Evolutionary conservation across 1,140 invertebrate genomes (phyloP).

Genomic region (Pachypeltis micranthus): DNA sequence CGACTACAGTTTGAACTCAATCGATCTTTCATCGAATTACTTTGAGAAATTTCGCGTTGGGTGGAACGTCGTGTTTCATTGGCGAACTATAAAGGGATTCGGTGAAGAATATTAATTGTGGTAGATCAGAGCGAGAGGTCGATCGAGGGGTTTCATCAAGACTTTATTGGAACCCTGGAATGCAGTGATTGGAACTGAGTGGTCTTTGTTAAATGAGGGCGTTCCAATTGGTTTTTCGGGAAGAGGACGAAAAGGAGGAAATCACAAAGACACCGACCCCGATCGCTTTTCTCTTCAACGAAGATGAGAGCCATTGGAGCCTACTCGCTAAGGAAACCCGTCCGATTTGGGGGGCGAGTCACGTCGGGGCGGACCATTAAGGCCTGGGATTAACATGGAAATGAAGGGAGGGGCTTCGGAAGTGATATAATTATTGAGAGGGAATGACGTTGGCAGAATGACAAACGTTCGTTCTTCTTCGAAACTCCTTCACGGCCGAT

Average conservation of each 20-base stretch:
- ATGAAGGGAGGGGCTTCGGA: not conserved
- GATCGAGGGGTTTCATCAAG: no score
- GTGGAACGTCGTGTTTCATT: no score
- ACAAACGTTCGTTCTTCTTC: not conserved
- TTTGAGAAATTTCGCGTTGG: no score
- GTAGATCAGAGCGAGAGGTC: no score
- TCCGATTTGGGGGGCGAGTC: not conserved
- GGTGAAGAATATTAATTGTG: no score
- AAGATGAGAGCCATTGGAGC: not conserved
- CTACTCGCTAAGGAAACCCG: not conserved
- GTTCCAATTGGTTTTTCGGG: not conserved
- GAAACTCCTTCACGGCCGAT: no score
- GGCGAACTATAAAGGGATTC: no score
- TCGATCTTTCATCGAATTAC: no score
- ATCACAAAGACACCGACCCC: not conserved
- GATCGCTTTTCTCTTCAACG: not conserved
- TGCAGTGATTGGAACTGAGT: not conserved
- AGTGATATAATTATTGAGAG: conserved; percentile 10
- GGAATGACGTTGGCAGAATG: not conserved
- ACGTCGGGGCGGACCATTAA: not conserved
- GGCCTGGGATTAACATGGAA: conserved; percentile 11
- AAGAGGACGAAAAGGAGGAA: not conserved
- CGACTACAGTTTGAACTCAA: no score
- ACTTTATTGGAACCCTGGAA: not conserved
- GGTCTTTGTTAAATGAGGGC: not conserved